A percentile compares a stretch with the other conserved stretches of the same genome.
phyloP scores from a whole-genome alignment of 2,113 vertebrate genomes.

The Chiloscyllium plagiosum region DNA sequence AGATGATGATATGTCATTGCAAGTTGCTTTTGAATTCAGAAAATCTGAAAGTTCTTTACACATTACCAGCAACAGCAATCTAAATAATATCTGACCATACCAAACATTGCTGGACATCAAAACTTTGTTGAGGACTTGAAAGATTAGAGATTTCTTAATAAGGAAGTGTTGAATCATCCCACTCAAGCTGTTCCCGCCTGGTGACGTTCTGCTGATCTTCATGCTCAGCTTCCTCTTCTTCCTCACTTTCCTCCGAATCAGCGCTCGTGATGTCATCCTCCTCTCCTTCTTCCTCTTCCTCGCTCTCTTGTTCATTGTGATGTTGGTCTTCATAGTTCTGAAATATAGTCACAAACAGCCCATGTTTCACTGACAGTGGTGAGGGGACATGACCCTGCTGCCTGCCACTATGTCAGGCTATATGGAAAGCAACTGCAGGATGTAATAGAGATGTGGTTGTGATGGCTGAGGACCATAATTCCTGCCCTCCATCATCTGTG shows the following conservation, averaged over 20 bases:
- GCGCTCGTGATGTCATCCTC: slow-evolving; percentile 74
- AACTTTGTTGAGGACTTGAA: not conserved
- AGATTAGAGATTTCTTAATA: slow-evolving; percentile 57
- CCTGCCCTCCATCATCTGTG: no score
- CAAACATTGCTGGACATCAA: slow-evolving; percentile 25
- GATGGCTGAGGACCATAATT: no score
- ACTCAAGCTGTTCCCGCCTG: slow-evolving; percentile 75
- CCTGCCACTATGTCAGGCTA: no score
- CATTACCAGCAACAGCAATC: slow-evolving; percentile 22
- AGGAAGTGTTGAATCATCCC: slow-evolving; percentile 75
- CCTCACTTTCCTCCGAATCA: slow-evolving; percentile 82
- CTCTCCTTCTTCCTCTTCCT: slow-evolving; percentile 73
- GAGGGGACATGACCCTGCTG: no score
- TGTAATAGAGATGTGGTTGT: no score
- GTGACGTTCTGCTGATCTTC: slow-evolving; percentile 56
- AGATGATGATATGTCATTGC: slow-evolving; percentile 24
- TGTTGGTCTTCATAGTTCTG: slow-evolving; percentile 74
- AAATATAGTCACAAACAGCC: not conserved
- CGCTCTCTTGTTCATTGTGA: slow-evolving; percentile 67
- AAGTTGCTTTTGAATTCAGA: not conserved
- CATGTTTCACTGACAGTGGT: not conserved
- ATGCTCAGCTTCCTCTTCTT: slow-evolving; percentile 56
- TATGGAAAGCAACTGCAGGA: no score
- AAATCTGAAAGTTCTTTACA: slow-evolving; percentile 28
- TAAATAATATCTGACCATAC: slow-evolving; percentile 27